These are phyloP conservation scores for Harpalus rufipes DNA, from an alignment of 2,888 invertebrate genomes.

Conservation along the genomic window DNA sequence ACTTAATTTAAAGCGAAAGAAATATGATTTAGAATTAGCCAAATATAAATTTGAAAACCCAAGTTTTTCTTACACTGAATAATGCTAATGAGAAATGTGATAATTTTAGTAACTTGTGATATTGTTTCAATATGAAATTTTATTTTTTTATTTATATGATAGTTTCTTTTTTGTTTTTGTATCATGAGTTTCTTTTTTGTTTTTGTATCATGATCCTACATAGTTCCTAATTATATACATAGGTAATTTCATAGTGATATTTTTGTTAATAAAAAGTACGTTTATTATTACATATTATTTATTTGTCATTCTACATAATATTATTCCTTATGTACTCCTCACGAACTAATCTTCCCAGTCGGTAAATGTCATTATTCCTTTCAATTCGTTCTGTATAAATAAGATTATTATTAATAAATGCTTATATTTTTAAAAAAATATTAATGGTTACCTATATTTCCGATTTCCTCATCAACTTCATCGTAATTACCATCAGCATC, in stretches of 20 bases:
- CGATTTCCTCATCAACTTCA: no score
- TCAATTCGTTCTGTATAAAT: no score
- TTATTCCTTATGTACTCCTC: not conserved
- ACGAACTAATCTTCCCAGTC: not conserved
- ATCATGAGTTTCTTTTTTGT: no score
- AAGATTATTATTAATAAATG: no score
- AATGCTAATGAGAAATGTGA: not conserved
- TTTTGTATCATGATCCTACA: not conserved
- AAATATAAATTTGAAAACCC: not conserved
- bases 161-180: not conserved
- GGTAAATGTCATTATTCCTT: not conserved
- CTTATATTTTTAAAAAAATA: no score
- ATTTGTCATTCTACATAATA: not conserved
- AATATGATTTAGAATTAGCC: not conserved
- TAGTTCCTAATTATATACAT: not conserved
- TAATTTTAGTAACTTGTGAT: not conserved
- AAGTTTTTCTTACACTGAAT: not conserved
- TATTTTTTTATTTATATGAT: not conserved
- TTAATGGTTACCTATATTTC: no score
- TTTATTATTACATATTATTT: not conserved
- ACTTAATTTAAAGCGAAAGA: not conserved
- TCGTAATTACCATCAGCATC: no score
- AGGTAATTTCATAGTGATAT: not conserved
- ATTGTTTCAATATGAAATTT: not conserved
- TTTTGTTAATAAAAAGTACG: not conserved